Base-by-base conservation (phyloP, 2,113 vertebrate species). In the Pterocles burchelli region DNA sequence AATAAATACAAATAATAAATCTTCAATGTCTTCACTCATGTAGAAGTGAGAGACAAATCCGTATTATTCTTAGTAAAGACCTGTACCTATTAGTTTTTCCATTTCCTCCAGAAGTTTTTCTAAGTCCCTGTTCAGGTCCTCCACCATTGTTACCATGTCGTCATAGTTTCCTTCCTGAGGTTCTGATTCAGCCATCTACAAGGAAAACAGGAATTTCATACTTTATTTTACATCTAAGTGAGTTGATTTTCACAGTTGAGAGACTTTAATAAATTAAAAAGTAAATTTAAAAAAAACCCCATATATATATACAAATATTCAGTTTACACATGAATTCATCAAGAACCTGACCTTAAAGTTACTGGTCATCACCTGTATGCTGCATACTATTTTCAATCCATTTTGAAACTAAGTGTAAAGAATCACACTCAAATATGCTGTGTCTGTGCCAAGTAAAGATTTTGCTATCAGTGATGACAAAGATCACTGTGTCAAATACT, bases 1-100 rank as follows among this genome's bases (percentile, higher is more conserved):
- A 92, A 55, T 89, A 63, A 89, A 67, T 82, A 52, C 4, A 58
- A 73, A 52, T 49, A 85, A 25, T 36, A 48, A 34, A 62, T 26
- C 29, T 57, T 45, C 43, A 25, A 2, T 24, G 7, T 55, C 25
- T 89, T 89, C 51, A 43, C 11, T 72, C 14, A 41, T 77, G 13
- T 43, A 89, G 12, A 41, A 41, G 41, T 41, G 41, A 41, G 41
- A 41, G 13, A 70, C 31, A 95, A 70, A 76, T 51, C 17, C 0
- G 0, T 48, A 51, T 52, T 0, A 48, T 58, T 86, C 67, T 78
- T 68, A 71, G 46, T 15, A 54, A 85, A 63, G 38, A 54, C 9
- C 16, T 54, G 15, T 93, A 98, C 98, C 98, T 96, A 98, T 98
- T 93, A 98, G 87, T 77, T 97, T 97, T 92, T 98, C 98, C 91